Evolutionary conservation across 2,113 vertebrate species (phyloP).

Genomic region (Sarotherodon lohbergeri): DNA sequence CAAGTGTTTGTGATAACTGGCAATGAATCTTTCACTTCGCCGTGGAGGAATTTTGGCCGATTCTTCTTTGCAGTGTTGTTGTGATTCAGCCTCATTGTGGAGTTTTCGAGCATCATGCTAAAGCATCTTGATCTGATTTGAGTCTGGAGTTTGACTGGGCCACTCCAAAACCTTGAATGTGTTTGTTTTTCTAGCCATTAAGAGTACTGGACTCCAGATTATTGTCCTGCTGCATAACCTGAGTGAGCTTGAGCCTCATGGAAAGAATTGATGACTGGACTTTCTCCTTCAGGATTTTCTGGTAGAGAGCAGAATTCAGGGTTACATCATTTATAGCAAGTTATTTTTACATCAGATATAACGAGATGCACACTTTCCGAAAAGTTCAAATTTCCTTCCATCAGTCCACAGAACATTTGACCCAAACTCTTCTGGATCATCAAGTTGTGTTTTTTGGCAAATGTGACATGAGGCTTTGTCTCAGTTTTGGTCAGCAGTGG

Average conservation of each 20-base stretch:
- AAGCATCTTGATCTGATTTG: not conserved
- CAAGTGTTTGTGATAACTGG: not conserved
- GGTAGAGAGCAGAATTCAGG: not conserved
- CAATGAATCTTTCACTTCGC: not conserved
- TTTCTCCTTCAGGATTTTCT: not conserved
- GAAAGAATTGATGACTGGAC: not conserved
- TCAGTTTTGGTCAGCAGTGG: not conserved
- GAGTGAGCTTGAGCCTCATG: not conserved
- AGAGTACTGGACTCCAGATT: not conserved
- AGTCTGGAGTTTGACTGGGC: not conserved
- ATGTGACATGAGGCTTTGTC: not conserved
- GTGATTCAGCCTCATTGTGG: not conserved
- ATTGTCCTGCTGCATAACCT: not conserved
- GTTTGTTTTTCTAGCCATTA: not conserved
- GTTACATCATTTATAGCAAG: not conserved
- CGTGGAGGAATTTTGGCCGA: rapidly evolving
- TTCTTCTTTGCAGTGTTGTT: not conserved
- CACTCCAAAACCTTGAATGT: not conserved
- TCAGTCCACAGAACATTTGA: not conserved
- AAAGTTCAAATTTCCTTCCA: not conserved
- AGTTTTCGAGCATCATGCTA: not conserved
- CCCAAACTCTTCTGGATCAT: not conserved
- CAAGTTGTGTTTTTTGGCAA: not conserved
- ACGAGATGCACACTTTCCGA: rapidly evolving
- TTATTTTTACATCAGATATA: not conserved